phyloP scores from a whole-genome alignment of 1,140 invertebrate species.

The Caenorhabditis latens region DNA sequence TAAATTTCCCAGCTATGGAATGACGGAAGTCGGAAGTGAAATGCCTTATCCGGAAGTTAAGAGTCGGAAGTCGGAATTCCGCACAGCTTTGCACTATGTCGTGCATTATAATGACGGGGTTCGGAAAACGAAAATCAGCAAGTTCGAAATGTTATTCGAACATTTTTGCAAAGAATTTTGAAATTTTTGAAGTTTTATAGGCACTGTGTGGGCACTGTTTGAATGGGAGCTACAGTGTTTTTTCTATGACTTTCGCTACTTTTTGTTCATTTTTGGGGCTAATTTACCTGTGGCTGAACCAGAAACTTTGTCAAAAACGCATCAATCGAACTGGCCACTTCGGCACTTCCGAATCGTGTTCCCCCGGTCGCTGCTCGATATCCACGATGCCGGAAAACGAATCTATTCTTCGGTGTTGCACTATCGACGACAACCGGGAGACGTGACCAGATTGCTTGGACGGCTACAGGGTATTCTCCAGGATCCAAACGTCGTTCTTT shows the following conservation, averaged over 20 bases:
- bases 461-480: conserved; percentile 88
- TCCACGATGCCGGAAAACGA: conserved; percentile 70
- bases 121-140: too few relatives aligned
- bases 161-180: too few relatives aligned
- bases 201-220: too few relatives aligned
- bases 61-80: too few relatives aligned
- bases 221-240: not conserved
- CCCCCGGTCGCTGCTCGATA: conserved; percentile 68
- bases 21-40: too few relatives aligned
- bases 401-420: conserved; percentile 70
- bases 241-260: not conserved
- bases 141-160: too few relatives aligned
- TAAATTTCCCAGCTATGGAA: too few relatives aligned
- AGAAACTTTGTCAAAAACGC: conserved; percentile 77
- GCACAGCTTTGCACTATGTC: too few relatives aligned
- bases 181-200: too few relatives aligned
- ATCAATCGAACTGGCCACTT: conserved; percentile 71
- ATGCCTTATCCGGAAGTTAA: too few relatives aligned
- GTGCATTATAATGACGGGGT: too few relatives aligned
- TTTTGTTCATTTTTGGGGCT: conserved; percentile 27
- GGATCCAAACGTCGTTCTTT: conserved; percentile 86
- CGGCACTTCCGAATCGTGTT: conserved; percentile 66
- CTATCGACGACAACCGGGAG: conserved; percentile 58
- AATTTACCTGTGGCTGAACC: conserved; percentile 73
- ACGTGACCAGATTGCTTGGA: conserved; percentile 94